Percentiles rank a stretch among this genome's conserved stretches.
phyloP scores from a whole-genome alignment of 2,797 vertebrate genomes.

The Schizopygopsis pylzovi region DNA sequence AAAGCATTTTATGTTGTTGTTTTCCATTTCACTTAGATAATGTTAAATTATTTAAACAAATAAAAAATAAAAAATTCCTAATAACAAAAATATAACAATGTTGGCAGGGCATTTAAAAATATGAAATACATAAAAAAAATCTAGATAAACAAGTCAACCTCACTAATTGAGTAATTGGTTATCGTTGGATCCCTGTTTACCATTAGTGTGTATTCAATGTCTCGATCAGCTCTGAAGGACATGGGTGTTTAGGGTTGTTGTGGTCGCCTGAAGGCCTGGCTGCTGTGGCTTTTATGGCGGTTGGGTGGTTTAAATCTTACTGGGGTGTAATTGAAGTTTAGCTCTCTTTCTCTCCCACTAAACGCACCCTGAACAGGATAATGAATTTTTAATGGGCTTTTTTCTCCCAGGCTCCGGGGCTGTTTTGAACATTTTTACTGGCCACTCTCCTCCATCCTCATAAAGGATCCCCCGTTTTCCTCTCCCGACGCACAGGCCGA shows the following conservation, averaged over 20 bases:
- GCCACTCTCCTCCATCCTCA: slow-evolving; percentile 67
- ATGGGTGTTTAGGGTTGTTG: slow-evolving; percentile 13
- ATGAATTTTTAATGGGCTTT: slow-evolving; percentile 73
- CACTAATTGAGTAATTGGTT: background rate
- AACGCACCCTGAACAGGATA: slow-evolving; percentile 72
- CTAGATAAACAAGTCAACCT: background rate
- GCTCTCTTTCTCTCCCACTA: slow-evolving; percentile 66
- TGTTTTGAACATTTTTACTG: slow-evolving; percentile 76
- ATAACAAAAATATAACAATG: background rate
- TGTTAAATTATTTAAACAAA: background rate
- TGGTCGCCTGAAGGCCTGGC: slow-evolving; percentile 37
- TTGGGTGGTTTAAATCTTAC: slow-evolving; percentile 67
- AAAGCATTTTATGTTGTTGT: background rate
- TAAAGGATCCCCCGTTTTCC: slow-evolving; percentile 81
- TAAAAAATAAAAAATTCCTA: background rate
- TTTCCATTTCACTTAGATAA: background rate
- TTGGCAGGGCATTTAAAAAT: background rate
- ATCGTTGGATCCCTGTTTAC: slow-evolving; percentile 31
- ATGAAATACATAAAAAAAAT: background rate
- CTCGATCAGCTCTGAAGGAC: slow-evolving; percentile 28
- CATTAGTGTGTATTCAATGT: slow-evolving; percentile 10
- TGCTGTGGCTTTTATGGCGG: slow-evolving; percentile 65
- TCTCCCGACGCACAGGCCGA: slow-evolving; percentile 78
- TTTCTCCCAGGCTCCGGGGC: slow-evolving; percentile 61
- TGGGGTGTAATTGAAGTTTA: slow-evolving; percentile 72